Conservation (phyloP, 2,113 vertebrate genomes). For the Isurus oxyrinchus region DNA sequence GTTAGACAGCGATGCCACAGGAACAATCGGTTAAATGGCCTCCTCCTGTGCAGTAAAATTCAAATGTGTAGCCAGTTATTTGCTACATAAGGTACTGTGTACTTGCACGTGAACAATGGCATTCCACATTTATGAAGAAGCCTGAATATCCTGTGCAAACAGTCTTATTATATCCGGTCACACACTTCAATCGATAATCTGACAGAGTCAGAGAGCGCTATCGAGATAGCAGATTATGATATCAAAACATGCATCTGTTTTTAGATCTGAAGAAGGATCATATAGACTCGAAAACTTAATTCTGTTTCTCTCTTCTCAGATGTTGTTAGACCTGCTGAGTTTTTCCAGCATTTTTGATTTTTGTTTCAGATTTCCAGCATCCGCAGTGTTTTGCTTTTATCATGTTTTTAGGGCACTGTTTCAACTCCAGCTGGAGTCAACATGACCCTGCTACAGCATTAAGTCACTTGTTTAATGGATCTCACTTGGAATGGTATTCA, state of each 20-base stretch:
- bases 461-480: not conserved
- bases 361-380: too few relatives aligned
- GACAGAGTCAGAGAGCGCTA: not conserved
- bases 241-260: not conserved
- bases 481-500: not conserved
- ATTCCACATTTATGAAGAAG: not conserved
- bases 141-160: not conserved
- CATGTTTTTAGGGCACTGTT: not conserved
- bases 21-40: not conserved
- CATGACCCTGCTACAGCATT: not conserved
- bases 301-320: too few relatives aligned
- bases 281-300: too few relatives aligned
- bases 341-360: too few relatives aligned
- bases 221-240: not conserved
- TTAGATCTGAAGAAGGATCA: too few relatives aligned
- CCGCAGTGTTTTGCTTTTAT: too few relatives aligned
- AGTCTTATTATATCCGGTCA: not conserved
- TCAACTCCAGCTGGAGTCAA: not conserved
- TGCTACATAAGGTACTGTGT: not conserved
- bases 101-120: not conserved
- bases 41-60: not conserved
- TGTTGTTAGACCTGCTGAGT: too few relatives aligned
- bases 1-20: not conserved
- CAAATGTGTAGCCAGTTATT: not conserved
- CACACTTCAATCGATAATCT: not conserved